phyloP scores from a whole-genome alignment of 2,113 vertebrate species.

The Gasterosteus aculeatus region DNA sequence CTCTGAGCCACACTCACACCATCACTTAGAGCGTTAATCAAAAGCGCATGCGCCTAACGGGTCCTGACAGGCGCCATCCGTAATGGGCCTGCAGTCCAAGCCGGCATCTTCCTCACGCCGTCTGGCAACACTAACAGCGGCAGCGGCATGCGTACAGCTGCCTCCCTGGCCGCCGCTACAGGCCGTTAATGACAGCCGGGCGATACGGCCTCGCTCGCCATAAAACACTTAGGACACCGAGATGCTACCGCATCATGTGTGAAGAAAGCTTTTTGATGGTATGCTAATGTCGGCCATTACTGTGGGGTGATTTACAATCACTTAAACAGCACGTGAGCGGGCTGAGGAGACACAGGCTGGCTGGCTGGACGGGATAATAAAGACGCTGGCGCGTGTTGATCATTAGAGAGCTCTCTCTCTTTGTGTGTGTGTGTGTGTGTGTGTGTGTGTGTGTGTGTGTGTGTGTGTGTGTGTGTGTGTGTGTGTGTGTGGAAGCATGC shows the following conservation, averaged over 20 bases:
- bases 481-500: slow-evolving; percentile 45
- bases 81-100: slow-evolving; percentile 82
- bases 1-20: slow-evolving; percentile 87
- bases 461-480: slow-evolving; percentile 35
- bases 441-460: slow-evolving; percentile 17
- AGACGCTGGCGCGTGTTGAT: slow-evolving; percentile 71
- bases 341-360: slow-evolving; percentile 57
- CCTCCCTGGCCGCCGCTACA: slow-evolving; percentile 57
- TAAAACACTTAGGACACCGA: slow-evolving; percentile 80
- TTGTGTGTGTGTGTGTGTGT: background rate
- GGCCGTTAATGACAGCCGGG: slow-evolving; percentile 59
- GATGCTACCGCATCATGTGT: slow-evolving; percentile 75
- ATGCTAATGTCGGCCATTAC: slow-evolving; percentile 81
- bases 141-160: slow-evolving; percentile 63
- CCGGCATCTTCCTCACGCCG: slow-evolving; percentile 71
- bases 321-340: slow-evolving; percentile 68
- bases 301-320: slow-evolving; percentile 79
- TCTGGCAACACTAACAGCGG: slow-evolving; percentile 75
- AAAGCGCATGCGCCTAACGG: slow-evolving; percentile 85
- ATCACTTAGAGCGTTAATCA: slow-evolving; percentile 93
- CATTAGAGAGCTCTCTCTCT: slow-evolving; percentile 67
- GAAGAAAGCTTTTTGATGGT: slow-evolving; percentile 83
- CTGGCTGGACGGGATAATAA: slow-evolving; percentile 71
- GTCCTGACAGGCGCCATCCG: slow-evolving; percentile 86
- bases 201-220: slow-evolving; percentile 64